Percentiles rank a stretch among this genome's conserved stretches.
These are phyloP conservation scores for Latrodectus hesperus DNA, from an alignment of 2,888 invertebrate genomes.

Conservation along the genomic window DNA sequence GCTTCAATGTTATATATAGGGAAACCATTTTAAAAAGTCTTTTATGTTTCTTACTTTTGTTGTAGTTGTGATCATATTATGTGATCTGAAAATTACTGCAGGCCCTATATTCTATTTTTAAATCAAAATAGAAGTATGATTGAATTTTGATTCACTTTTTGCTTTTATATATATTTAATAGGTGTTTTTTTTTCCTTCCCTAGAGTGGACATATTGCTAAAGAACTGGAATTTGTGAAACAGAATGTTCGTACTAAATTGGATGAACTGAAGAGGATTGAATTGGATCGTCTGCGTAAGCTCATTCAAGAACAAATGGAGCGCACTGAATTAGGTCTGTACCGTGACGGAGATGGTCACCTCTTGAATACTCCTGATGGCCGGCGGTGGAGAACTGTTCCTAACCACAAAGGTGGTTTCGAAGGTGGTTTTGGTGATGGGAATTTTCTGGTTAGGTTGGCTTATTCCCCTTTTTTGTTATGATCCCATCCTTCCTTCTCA, in stretches of 20 bases:
- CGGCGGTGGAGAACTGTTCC: constrained; percentile 68
- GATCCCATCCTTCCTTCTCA: constrained; percentile 31
- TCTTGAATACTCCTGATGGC: constrained; percentile 61
- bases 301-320: constrained; percentile 82
- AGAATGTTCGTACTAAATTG: constrained; percentile 88
- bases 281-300: constrained; percentile 85
- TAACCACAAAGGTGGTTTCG: constrained; percentile 48
- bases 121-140: neutral
- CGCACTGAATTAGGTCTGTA: constrained; percentile 69
- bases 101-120: neutral
- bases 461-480: constrained; percentile 27
- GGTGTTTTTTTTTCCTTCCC: neutral
- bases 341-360: constrained; percentile 66
- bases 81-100: too few species aligned
- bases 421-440: constrained; percentile 67
- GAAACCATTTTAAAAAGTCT: too few species aligned
- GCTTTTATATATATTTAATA: neutral
- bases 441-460: constrained; percentile 61
- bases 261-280: constrained; percentile 95
- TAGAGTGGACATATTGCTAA: constrained; percentile 93
- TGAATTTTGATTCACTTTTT: neutral
- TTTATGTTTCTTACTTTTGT: too few species aligned
- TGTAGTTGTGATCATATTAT: too few species aligned
- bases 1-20: too few species aligned
- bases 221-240: constrained; percentile 88